phyloP scores from a whole-genome alignment of 2,888 invertebrate genomes.

The Galerucella calmariensis region DNA sequence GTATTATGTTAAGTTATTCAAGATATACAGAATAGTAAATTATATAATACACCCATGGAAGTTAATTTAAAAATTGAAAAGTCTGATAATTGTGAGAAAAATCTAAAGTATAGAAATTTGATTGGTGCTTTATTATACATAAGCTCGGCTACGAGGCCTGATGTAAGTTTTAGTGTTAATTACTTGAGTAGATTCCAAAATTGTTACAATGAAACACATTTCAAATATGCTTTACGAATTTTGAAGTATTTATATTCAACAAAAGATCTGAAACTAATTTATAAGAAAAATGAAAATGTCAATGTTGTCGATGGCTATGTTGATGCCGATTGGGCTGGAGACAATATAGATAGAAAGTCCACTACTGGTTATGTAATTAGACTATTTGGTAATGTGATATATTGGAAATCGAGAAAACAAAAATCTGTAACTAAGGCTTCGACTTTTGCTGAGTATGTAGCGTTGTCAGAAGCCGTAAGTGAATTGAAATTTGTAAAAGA shows the following conservation, averaged over 20 bases:
- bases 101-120: constrained; percentile 33
- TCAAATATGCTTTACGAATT: constrained; percentile 18
- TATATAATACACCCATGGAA: constrained; percentile 37
- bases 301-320: constrained; percentile 29
- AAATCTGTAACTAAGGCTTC: constrained; percentile 21
- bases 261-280: constrained; percentile 38
- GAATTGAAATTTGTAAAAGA: constrained; percentile 24
- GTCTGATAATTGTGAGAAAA: constrained; percentile 3
- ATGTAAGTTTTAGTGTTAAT: constrained; percentile 31
- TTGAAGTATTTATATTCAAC: constrained; percentile 36
- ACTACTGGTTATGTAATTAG: constrained; percentile 48
- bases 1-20: too few relatives aligned
- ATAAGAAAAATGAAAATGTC: constrained; percentile 14
- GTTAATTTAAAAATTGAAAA: constrained; percentile 29
- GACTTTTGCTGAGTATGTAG: constrained; percentile 52
- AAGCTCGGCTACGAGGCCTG: constrained; percentile 36
- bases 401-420: constrained; percentile 54
- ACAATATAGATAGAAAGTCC: constrained; percentile 36
- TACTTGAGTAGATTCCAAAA: constrained; percentile 23
- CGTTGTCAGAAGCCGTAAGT: constrained; percentile 39
- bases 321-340: constrained; percentile 41
- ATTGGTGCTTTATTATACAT: constrained; percentile 35
- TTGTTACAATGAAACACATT: constrained; percentile 12
- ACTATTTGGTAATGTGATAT: constrained; percentile 49
- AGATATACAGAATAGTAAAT: background rate